Evolutionary conservation across 2,888 invertebrate genomes (phyloP), one percentile per base, ranked within the genome.

Genomic region (Hylaea fasciaria): DNA sequence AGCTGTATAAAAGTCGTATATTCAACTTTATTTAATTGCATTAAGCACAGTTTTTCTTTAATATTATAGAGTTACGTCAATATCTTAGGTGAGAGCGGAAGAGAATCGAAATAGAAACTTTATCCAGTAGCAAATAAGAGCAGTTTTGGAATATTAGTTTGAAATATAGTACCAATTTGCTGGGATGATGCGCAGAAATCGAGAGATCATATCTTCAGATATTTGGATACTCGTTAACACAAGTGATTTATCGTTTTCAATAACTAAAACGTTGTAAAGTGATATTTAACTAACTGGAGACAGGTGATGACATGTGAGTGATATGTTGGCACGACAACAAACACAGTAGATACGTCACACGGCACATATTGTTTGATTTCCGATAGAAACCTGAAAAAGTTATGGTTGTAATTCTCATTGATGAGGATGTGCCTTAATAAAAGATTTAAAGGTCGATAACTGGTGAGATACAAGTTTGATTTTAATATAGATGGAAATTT

Each of bases 81-180:
- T 3, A 48, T 48, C 10, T 35, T 16, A 22, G 1, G 5, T 22
- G 22, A 22, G 1, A 9, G 28, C 3, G 2, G n/a, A 0, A 29
- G 4, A 29, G 32, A 28, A 40, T 32, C 8, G 0, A 32, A 51
- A 9, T 14, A 29, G 41, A 12, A 43, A 16, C 51, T 29, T 32
- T 51, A 32, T 43, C 2, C 7, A 14, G 4, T 32, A 11, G 8
- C 29, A n/a, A 4, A n/a, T 46, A 60, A 41, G 41, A 41, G 49
- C 32, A 47, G 35, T 43, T 28, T 41, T 39, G 1, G n/a, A 16
- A 12, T 46, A 49, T 50, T 32, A 50, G 8, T 7, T 7, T 48
- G 2, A 35, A 32, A n/a, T 59, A 58, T 41, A 65, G 51, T 62
- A 76, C 75, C 82, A 85, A 85, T 85, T 85, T 84, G 73, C 69